Base-by-base conservation (phyloP, 2,797 vertebrate genomes). In the Menidia menidia region DNA sequence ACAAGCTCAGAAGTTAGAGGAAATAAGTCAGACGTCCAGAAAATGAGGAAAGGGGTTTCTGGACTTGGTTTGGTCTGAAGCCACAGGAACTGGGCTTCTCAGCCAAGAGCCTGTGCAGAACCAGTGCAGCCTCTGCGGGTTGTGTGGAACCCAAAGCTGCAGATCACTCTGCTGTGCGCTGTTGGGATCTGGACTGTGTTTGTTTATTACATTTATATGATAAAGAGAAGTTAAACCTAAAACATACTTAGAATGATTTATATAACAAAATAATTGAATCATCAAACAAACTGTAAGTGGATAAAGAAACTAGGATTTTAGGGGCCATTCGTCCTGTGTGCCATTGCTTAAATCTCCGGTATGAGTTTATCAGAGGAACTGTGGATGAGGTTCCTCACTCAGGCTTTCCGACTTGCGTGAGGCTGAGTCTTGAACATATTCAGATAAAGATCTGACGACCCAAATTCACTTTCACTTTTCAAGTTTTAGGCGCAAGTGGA, bases 41-140 rank as follows among this genome's bases (percentile, higher is more conserved):
- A 62, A 50, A 71, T 84, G 67, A 75, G 58, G 73, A 70, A 81
- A 75, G 51, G 8, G 50, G 50, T 65, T 78, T 80, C 70, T 84
- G 83, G 60, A 85, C 63, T 76, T 35, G 75, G 84, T 84, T 78
- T 81, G 70, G 75, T 81, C 72, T 55, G 68, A 87, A 85, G 78
- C 89, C 86, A 85, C 86, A 92, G 73, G 70, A 83, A 81, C 83
- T 57, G 68, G 48, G 71, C 75, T 92, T 91, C 86, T 89, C 88
- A 87, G 89, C 90, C 88, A 91, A 89, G 77, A 77, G 81, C 80
- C 69, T 53, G 76, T 88, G 73, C 85, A 84, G 82, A 89, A 81
- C 75, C 72, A 33, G 71, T 48, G 41, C 76, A 82, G 83, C 79
- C 81, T 86, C 80, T 81, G 77, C 9, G 64, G 62, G 75, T 76